Conservation (phyloP, 2,797 vertebrate genomes). For the Lacerta viridis region DNA sequence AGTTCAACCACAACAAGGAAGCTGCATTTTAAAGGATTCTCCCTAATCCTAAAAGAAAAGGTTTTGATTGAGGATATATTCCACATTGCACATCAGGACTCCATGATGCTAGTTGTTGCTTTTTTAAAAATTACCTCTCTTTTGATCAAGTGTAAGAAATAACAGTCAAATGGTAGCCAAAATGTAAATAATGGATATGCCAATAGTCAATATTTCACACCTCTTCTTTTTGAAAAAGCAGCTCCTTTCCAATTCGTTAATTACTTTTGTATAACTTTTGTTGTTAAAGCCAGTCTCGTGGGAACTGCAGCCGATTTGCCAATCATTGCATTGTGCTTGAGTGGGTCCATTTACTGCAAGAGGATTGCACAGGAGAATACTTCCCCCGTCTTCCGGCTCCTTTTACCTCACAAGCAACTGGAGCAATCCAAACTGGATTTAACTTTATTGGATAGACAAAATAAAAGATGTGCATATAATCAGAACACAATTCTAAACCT, state of each 20-base stretch:
- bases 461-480: constrained; percentile 7
- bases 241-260: not conserved
- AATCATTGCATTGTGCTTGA: not conserved
- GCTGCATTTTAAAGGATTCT: too few relatives aligned
- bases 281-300: not conserved
- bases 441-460: not conserved
- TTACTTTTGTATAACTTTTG: not conserved
- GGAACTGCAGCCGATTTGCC: not conserved
- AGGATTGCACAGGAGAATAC: not conserved
- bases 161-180: not conserved
- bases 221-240: not conserved
- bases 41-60: too few relatives aligned
- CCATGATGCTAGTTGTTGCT: too few relatives aligned
- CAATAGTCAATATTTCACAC: not conserved
- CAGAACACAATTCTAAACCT: not conserved
- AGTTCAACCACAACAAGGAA: too few relatives aligned
- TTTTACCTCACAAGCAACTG: not conserved
- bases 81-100: too few relatives aligned
- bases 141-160: not conserved
- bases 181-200: not conserved
- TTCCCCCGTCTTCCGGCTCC: not conserved
- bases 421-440: not conserved
- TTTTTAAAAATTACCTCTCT: not conserved
- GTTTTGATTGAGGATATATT: too few relatives aligned
- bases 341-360: not conserved